A percentile compares a stretch with the other conserved stretches of the same genome.
These are phyloP conservation scores for Ferdinandea cuprea DNA, from an alignment of 2,888 invertebrate genomes.

Conservation along the genomic window DNA sequence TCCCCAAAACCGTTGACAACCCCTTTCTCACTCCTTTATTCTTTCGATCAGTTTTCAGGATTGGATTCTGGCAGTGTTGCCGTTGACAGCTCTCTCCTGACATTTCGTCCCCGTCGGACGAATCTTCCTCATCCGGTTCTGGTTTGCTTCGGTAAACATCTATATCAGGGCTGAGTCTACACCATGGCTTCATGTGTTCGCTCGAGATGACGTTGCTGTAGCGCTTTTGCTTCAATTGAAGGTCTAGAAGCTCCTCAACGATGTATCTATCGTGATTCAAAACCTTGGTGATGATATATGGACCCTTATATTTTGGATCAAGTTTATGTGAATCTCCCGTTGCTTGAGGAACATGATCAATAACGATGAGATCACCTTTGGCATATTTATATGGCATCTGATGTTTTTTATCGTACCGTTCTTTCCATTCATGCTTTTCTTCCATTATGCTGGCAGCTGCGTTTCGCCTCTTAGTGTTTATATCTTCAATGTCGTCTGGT, in stretches of 20 bases:
- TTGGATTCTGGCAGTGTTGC: background rate
- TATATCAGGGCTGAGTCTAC: constrained; percentile 28
- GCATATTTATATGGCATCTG: constrained; percentile 6
- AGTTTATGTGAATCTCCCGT: constrained; percentile 41
- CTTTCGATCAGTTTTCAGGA: background rate
- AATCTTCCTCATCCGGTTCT: too few relatives aligned
- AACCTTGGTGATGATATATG: constrained; percentile 20
- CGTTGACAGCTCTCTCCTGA: constrained; percentile 3
- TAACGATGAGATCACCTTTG: constrained; percentile 35
- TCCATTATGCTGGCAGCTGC: constrained; percentile 25
- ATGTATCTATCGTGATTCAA: constrained; percentile 37
- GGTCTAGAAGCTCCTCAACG: constrained; percentile 45
- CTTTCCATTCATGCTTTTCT: constrained; percentile 20
- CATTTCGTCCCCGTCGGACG: too few relatives aligned
- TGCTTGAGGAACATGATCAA: constrained; percentile 34
- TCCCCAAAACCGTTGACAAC: background rate
- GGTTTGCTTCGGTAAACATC: constrained; percentile 8
- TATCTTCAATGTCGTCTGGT: background rate
- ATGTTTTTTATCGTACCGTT: constrained; percentile 35
- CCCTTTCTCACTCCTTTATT: background rate
- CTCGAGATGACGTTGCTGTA: constrained; percentile 30
- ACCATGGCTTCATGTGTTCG: constrained; percentile 46
- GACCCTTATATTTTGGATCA: background rate
- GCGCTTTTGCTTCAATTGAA: constrained; percentile 16
- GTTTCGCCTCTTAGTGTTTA: background rate